Evolutionary conservation across 2,797 vertebrate genomes (phyloP).

Genomic region (Craterocephalus amniculus): DNA sequence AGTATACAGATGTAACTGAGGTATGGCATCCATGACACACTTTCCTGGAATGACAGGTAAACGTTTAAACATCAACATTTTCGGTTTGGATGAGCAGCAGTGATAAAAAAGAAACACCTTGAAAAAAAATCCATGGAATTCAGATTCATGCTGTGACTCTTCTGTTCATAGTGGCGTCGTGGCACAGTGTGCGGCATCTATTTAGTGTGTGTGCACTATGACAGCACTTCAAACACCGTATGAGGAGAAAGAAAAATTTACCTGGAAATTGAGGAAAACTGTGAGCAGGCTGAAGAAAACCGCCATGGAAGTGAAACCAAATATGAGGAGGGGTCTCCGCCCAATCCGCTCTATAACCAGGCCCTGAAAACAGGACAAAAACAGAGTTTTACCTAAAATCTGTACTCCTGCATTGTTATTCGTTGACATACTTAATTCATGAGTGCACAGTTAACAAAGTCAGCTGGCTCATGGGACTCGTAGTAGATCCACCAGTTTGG

Average conservation of each 20-base stretch:
- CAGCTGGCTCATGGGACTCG: not conserved
- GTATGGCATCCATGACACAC: slow-evolving; percentile 89
- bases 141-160: not conserved
- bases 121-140: no score
- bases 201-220: no score
- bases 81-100: no score
- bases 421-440: no score
- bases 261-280: slow-evolving; percentile 90
- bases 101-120: no score
- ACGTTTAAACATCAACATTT: not conserved
- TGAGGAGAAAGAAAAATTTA: slow-evolving; percentile 54
- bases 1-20: slow-evolving; percentile 92
- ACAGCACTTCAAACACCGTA: slow-evolving; percentile 1
- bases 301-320: slow-evolving; percentile 91
- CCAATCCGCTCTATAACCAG: slow-evolving; percentile 91
- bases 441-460: not conserved
- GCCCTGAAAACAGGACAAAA: slow-evolving; percentile 76
- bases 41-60: slow-evolving; percentile 72
- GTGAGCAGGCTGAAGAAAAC: slow-evolving; percentile 91
- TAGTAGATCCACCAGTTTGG: not conserved
- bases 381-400: not conserved
- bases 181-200: no score
- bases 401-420: not conserved
- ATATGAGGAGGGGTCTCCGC: slow-evolving; percentile 89
- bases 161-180: not conserved